Percentiles rank a stretch among this genome's conserved stretches.
Conservation (phyloP, 2,797 vertebrate genomes). For the Dendrocincla fuliginosa region DNA sequence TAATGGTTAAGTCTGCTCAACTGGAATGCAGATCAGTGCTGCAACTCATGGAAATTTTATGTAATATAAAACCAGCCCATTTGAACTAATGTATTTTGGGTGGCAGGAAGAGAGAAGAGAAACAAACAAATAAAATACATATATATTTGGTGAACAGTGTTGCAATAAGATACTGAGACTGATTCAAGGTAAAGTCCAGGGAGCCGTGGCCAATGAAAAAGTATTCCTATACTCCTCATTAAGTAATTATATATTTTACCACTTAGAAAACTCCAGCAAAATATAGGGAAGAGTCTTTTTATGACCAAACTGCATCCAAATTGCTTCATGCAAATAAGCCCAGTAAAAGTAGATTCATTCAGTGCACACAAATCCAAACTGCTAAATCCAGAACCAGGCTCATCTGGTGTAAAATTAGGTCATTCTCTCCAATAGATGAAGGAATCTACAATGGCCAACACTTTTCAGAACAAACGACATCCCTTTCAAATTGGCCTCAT, state of each 20-base stretch:
- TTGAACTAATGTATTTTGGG: neutral
- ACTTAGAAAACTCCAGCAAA: conserved; percentile 14
- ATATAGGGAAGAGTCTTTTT: conserved; percentile 11
- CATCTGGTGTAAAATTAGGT: conserved; percentile 43
- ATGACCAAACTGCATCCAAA: neutral
- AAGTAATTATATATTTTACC: neutral
- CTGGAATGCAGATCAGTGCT: neutral
- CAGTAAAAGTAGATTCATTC: neutral
- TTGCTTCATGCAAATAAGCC: conserved; percentile 24
- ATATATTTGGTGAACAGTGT: neutral
- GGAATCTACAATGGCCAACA: neutral
- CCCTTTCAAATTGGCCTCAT: conserved; percentile 31
- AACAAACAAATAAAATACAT: neutral
- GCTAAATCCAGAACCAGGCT: conserved; percentile 12
- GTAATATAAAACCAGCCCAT: neutral
- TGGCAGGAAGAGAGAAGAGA: neutral
- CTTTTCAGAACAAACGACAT: conserved; percentile 19
- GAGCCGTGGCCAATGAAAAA: neutral
- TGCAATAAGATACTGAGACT: neutral
- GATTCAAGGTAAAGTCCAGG: neutral
- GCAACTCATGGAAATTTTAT: neutral
- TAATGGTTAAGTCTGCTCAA: neutral
- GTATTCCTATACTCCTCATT: neutral
- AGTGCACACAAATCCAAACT: neutral
- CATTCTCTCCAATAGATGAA: neutral